phyloP scores from a whole-genome alignment of 2,797 vertebrate genomes.

The Neomorphus geoffroyi region DNA sequence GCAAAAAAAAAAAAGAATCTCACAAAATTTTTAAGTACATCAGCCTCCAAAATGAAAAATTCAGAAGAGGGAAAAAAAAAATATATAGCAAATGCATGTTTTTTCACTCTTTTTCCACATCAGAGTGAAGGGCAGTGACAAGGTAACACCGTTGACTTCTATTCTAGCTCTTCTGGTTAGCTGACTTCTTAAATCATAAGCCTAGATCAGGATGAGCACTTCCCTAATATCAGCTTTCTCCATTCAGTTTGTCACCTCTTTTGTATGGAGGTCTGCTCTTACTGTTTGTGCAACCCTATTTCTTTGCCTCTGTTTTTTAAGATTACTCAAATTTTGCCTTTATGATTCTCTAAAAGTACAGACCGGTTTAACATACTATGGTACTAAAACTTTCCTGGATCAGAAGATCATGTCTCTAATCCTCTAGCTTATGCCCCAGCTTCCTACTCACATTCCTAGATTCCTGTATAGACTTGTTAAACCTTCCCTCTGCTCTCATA shows the following conservation, averaged over 20 bases:
- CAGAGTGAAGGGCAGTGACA: background rate
- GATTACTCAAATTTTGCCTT: background rate
- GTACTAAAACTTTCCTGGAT: background rate
- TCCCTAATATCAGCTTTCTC: background rate
- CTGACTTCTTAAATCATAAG: background rate
- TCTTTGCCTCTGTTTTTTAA: background rate
- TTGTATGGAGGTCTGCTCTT: background rate
- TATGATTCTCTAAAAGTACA: background rate
- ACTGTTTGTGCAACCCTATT: background rate
- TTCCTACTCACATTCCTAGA: background rate
- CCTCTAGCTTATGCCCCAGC: background rate
- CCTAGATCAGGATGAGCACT: background rate
- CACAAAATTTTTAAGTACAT: background rate
- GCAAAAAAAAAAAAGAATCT: background rate
- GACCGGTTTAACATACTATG: background rate
- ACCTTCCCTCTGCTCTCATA: background rate
- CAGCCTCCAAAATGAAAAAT: background rate
- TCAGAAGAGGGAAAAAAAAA: background rate
- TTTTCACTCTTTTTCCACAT: background rate
- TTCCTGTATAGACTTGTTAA: background rate
- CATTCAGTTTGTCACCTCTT: background rate
- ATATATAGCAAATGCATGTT: accelerated
- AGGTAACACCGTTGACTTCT: background rate
- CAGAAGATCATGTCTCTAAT: background rate
- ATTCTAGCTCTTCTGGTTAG: background rate